phyloP scores from a whole-genome alignment of 2,888 invertebrate species.

The Volucella bombylans region DNA sequence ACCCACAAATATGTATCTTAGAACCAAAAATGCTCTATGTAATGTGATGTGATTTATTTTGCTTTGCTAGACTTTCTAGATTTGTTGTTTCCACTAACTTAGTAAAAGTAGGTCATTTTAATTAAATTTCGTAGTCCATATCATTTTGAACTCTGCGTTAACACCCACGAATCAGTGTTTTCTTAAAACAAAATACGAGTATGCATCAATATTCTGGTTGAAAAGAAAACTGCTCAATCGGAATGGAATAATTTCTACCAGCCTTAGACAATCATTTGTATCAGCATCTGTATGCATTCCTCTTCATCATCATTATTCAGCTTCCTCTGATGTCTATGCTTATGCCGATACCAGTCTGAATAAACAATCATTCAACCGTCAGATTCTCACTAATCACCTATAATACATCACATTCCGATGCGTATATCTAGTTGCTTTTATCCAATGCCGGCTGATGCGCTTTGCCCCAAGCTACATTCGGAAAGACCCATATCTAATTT shows the following conservation, averaged over 20 bases:
- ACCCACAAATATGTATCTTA: too few relatives aligned
- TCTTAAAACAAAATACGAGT: too few relatives aligned
- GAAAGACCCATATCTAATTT: constrained; percentile 47
- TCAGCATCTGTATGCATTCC: constrained; percentile 33
- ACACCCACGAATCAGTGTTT: too few relatives aligned
- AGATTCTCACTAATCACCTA: constrained; percentile 59
- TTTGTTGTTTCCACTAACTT: too few relatives aligned
- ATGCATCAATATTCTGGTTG: background rate
- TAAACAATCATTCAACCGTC: constrained; percentile 58
- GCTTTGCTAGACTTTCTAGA: too few relatives aligned
- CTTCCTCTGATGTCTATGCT: constrained; percentile 1
- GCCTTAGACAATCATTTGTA: constrained; percentile 26
- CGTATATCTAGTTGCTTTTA: constrained; percentile 22
- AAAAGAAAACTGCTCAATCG: constrained; percentile 4
- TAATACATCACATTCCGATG: constrained; percentile 62
- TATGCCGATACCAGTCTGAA: constrained; percentile 44
- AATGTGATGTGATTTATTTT: too few relatives aligned
- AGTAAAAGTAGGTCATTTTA: too few relatives aligned
- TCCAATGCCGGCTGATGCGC: constrained; percentile 1
- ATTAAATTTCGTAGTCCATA: too few relatives aligned
- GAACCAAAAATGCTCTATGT: too few relatives aligned
- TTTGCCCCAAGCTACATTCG: background rate
- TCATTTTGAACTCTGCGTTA: too few relatives aligned
- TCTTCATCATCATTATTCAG: constrained; percentile 56
- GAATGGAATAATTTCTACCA: constrained; percentile 1